Conservation (phyloP, 2,888 invertebrate species). For the Brassicogethes aeneus region DNA sequence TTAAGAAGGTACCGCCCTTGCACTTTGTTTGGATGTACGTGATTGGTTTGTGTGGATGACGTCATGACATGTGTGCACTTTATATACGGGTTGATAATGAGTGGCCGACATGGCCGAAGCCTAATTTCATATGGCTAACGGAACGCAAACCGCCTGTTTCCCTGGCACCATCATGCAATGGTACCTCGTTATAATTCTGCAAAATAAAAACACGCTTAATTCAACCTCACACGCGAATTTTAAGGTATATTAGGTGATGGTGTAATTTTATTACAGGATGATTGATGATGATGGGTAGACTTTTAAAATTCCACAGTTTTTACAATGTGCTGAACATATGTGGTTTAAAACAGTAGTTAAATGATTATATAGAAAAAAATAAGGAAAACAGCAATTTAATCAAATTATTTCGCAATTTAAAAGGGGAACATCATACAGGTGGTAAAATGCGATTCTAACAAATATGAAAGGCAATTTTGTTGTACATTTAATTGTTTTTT, state of each 20-base stretch:
- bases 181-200: neutral
- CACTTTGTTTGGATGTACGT: conserved; percentile 7
- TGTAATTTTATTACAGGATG: neutral
- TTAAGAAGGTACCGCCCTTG: neutral
- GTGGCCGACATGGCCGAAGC: conserved; percentile 19
- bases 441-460: no score
- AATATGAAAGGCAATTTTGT: no score
- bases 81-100: conserved; percentile 21
- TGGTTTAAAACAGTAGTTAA: no score
- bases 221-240: neutral
- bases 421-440: no score
- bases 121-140: conserved; percentile 22
- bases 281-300: neutral
- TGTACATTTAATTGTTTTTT: no score
- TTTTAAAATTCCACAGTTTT: neutral
- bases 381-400: no score
- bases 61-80: conserved; percentile 25
- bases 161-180: neutral
- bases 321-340: no score
- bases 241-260: neutral
- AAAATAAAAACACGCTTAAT: neutral
- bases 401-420: no score
- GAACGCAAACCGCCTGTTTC: conserved; percentile 16
- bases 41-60: conserved; percentile 19
- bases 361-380: no score